Percentiles rank a stretch among this genome's conserved stretches.
phyloP scores from a whole-genome alignment of 2,888 invertebrate genomes.

The Hanleya hanleyi region DNA sequence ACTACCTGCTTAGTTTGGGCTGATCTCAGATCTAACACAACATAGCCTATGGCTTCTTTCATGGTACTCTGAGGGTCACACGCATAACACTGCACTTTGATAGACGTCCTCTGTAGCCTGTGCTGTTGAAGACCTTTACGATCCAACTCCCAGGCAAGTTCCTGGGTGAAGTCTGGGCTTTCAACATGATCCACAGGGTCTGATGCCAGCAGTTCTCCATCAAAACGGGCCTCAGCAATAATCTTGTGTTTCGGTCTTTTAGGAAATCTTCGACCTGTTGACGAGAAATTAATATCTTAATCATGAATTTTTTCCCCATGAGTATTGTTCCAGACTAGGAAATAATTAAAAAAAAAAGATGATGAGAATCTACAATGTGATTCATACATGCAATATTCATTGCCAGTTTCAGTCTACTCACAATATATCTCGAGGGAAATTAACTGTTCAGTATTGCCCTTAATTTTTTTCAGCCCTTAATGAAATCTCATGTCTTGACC shows the following conservation, averaged over 20 bases:
- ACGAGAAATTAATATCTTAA: too few species aligned
- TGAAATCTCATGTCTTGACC: too few species aligned
- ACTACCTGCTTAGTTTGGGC: conserved; percentile 68
- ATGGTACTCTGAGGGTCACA: conserved; percentile 61
- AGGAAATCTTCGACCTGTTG: conserved; percentile 73
- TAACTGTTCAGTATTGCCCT: too few species aligned
- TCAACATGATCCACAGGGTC: conserved; percentile 73
- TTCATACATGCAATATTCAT: too few species aligned
- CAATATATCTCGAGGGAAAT: too few species aligned
- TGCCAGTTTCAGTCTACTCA: too few species aligned
- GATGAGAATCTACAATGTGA: too few species aligned
- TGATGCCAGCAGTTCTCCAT: conserved; percentile 73
- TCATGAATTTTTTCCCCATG: too few species aligned
- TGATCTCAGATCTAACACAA: conserved; percentile 73
- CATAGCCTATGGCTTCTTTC: conserved; percentile 73
- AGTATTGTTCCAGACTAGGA: too few species aligned
- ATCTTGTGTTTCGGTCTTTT: conserved; percentile 68
- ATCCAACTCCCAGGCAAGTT: conserved; percentile 75
- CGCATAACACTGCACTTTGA: conserved; percentile 74
- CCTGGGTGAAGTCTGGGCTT: conserved; percentile 72
- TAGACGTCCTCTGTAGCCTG: conserved; percentile 72
- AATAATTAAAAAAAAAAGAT: too few species aligned
- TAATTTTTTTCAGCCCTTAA: too few species aligned
- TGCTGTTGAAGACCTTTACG: conserved; percentile 73
- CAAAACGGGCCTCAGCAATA: conserved; percentile 74